Percentiles rank a stretch among this genome's conserved stretches.
Conservation (phyloP, 2,113 vertebrate genomes). For the Daphoenositta chrysoptera region DNA sequence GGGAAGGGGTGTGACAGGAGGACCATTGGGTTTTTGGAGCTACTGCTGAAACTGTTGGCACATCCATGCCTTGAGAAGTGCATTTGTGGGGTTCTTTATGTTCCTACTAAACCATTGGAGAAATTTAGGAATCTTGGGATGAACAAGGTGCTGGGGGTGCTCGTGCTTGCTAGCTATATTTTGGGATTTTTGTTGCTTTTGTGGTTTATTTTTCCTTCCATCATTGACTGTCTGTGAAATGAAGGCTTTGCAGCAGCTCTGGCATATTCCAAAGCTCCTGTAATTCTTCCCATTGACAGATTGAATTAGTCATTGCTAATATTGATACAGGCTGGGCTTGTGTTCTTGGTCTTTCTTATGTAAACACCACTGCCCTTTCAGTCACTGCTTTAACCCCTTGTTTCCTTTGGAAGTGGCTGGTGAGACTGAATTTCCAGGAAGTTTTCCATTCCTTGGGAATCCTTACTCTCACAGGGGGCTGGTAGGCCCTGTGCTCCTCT, state of each 20-base stretch:
- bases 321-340: slow-evolving; percentile 4
- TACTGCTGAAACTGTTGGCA: background rate
- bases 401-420: background rate
- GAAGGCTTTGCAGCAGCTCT: slow-evolving; percentile 37
- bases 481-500: background rate
- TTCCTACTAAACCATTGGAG: background rate
- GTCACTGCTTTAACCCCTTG: background rate
- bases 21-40: background rate
- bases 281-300: slow-evolving; percentile 42
- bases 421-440: background rate
- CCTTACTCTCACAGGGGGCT: background rate
- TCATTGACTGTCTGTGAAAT: background rate
- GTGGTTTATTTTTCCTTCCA: background rate
- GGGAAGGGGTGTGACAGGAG: background rate
- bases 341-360: background rate
- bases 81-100: background rate
- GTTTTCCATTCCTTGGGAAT: background rate
- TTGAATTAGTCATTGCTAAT: slow-evolving; percentile 43
- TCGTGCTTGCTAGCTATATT: background rate
- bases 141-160: background rate
- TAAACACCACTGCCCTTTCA: slow-evolving; percentile 36
- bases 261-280: background rate
- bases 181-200: background rate
- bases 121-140: background rate
- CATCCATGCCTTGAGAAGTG: background rate